phyloP scores from a whole-genome alignment of 2,797 vertebrate species.

The Anas flavirostris region DNA sequence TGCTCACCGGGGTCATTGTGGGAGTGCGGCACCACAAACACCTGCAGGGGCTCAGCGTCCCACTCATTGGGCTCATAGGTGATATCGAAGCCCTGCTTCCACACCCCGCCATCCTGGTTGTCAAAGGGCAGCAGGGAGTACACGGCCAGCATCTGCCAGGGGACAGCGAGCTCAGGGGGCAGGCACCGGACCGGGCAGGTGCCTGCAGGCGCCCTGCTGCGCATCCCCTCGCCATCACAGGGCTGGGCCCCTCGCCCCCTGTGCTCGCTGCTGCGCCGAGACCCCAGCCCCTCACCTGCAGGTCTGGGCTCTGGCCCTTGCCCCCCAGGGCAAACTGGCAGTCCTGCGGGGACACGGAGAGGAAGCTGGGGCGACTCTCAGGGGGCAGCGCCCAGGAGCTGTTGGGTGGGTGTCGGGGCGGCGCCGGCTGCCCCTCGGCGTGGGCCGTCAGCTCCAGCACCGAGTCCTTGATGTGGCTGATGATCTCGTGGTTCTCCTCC shows the following conservation, averaged over 20 bases:
- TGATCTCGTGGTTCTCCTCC: slow-evolving; percentile 99
- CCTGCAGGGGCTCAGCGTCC: slow-evolving; percentile 90
- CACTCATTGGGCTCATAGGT: slow-evolving; percentile 91
- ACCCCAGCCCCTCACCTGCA: slow-evolving; percentile 83
- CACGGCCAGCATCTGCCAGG: slow-evolving; percentile 89
- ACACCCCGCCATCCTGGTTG: slow-evolving; percentile 94
- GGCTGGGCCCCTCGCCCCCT: not conserved
- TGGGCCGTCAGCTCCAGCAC: slow-evolving; percentile 97
- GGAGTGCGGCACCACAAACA: slow-evolving; percentile 96
- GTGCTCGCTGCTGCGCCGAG: not conserved
- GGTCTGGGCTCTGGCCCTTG: slow-evolving; percentile 81
- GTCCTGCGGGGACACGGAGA: slow-evolving; percentile 90
- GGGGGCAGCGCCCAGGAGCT: slow-evolving; percentile 93
- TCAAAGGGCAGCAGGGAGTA: slow-evolving; percentile 93
- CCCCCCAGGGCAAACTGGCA: slow-evolving; percentile 88
- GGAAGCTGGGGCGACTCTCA: slow-evolving; percentile 89
- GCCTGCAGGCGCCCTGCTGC: rapidly evolving
- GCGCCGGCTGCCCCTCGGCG: slow-evolving; percentile 76
- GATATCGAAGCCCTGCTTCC: slow-evolving; percentile 98
- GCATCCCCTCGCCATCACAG: not conserved
- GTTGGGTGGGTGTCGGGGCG: slow-evolving; percentile 86
- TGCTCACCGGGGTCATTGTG: slow-evolving; percentile 96
- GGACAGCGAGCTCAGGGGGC: not conserved
- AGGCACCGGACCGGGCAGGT: not conserved
- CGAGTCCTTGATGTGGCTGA: slow-evolving; percentile 99